Evolutionary conservation across 2,797 vertebrate species (phyloP).

Genomic region (Threskiornis aethiopicus): DNA sequence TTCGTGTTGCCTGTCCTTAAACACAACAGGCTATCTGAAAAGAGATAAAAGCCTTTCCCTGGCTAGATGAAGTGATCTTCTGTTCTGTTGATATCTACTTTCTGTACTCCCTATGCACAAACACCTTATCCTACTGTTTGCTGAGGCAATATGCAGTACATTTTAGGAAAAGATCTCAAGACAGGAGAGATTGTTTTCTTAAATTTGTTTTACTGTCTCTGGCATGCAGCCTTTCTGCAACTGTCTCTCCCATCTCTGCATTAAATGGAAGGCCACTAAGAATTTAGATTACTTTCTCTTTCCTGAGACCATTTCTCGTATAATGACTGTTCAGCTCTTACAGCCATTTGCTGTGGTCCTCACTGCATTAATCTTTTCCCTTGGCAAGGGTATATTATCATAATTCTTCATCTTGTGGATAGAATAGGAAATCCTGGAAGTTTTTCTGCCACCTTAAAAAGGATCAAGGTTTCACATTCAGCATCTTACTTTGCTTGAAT

Average conservation of each 20-base stretch:
- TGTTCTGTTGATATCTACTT: neutral
- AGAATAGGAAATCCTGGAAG: neutral
- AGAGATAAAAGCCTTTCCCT: neutral
- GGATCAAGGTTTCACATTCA: neutral
- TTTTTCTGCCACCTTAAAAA: neutral
- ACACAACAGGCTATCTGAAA: neutral
- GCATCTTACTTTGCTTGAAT: neutral
- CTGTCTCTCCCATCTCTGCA: neutral
- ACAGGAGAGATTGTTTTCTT: neutral
- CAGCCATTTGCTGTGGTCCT: constrained; percentile 4
- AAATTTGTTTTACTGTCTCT: neutral
- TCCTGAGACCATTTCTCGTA: neutral
- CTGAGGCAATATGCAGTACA: neutral
- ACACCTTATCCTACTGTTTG: neutral
- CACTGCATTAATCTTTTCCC: constrained; percentile 14
- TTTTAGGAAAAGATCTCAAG: neutral
- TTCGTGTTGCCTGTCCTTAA: neutral
- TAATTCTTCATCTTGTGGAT: neutral
- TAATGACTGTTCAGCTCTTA: neutral
- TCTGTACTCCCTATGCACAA: neutral
- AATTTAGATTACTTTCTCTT: constrained; percentile 7
- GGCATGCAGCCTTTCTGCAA: neutral
- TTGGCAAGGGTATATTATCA: neutral
- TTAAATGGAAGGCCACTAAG: neutral
- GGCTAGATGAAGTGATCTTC: neutral